A percentile compares a stretch with the other conserved stretches of the same genome.
These are phyloP conservation scores for Araneus ventricosus DNA, from an alignment of 1,140 invertebrate species.

Conservation along the genomic window DNA sequence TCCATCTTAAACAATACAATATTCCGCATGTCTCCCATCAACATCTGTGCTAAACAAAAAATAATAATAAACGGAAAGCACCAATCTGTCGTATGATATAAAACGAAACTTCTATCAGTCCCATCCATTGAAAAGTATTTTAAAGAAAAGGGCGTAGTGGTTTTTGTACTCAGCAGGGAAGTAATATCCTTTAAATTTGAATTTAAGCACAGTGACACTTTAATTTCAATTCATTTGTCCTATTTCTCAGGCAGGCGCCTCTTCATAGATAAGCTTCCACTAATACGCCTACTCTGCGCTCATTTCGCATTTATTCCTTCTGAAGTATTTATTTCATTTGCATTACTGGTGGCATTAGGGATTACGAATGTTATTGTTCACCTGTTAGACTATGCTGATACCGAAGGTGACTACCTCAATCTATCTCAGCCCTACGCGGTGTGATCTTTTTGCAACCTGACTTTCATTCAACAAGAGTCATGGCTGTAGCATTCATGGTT, in stretches of 20 bases:
- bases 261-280: constrained; percentile 10
- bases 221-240: constrained; percentile 69
- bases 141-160: constrained; percentile 42
- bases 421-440: constrained; percentile 23
- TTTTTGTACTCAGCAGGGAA: constrained; percentile 54
- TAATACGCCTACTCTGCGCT: constrained; percentile 45
- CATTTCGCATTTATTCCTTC: background rate
- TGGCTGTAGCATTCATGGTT: background rate
- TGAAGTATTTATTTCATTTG: background rate
- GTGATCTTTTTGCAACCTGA: background rate
- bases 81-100: background rate
- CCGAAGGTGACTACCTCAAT: background rate
- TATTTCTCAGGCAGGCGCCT: constrained; percentile 1
- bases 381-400: background rate
- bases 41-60: background rate
- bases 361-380: constrained; percentile 24
- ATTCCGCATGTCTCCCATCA: background rate
- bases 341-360: background rate
- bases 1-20: too few species aligned
- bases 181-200: constrained; percentile 64
- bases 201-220: constrained; percentile 71
- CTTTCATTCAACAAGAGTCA: constrained; percentile 1
- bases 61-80: background rate
- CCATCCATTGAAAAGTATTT: constrained; percentile 8
- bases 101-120: background rate